Conservation (phyloP, 2,113 vertebrate genomes). For the Hydropotes inermis region DNA sequence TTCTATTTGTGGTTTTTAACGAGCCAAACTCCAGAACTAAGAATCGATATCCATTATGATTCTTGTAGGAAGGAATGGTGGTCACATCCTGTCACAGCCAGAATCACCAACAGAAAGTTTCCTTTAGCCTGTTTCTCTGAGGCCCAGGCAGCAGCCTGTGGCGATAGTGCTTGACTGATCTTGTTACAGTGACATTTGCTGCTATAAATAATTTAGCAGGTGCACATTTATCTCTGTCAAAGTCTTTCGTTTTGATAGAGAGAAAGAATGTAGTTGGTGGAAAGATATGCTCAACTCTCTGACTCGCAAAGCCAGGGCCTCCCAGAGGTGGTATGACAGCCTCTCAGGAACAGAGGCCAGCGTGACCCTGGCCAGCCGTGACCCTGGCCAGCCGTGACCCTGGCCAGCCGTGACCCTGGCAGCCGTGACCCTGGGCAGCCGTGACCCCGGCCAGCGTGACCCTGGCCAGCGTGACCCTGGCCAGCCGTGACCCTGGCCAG, state of each 20-base stretch:
- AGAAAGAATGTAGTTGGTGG: background rate
- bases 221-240: constrained; percentile 57
- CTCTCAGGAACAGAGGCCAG: background rate
- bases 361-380: background rate
- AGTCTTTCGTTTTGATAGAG: constrained; percentile 32
- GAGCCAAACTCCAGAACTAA: constrained; percentile 57
- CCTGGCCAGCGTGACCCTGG: too few species aligned
- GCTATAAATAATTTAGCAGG: constrained; percentile 54
- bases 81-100: constrained; percentile 15
- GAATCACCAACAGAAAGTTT: background rate
- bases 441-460: too few species aligned
- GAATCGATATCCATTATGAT: constrained; percentile 70
- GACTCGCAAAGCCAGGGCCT: background rate
- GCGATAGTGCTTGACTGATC: background rate
- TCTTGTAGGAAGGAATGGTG: constrained; percentile 42
- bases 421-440: too few species aligned
- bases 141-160: background rate
- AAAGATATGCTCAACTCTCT: background rate
- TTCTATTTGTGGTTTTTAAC: constrained; percentile 68
- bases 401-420: too few species aligned
- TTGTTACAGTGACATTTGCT: constrained; percentile 47
- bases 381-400: too few species aligned
- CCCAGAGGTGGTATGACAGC: background rate
- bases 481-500: background rate
- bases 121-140: background rate